Evolutionary conservation across 2,113 vertebrate species (phyloP).

Genomic region (Phylloscopus trochiloides): DNA sequence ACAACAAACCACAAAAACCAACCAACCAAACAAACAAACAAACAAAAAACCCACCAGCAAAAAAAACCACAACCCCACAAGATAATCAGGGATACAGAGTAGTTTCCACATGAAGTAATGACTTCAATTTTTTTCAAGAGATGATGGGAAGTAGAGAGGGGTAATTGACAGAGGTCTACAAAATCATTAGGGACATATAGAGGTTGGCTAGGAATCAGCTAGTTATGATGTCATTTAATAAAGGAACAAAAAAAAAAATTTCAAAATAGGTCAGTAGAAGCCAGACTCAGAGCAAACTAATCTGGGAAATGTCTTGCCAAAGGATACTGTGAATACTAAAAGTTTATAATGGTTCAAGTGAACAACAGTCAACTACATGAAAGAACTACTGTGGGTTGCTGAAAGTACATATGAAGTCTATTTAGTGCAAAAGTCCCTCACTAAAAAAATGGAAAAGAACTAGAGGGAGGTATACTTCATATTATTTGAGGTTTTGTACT

Average conservation of each 20-base stretch:
- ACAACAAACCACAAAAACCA: too few relatives aligned
- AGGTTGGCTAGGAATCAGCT: not conserved
- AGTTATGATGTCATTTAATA: not conserved
- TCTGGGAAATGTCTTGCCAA: not conserved
- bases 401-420: not conserved
- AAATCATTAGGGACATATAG: not conserved
- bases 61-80: not conserved
- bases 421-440: not conserved
- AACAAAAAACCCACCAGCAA: not conserved
- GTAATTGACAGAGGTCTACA: not conserved
- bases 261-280: not conserved
- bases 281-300: not conserved
- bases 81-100: not conserved
- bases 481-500: not conserved
- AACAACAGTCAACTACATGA: not conserved
- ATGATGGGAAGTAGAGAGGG: not conserved
- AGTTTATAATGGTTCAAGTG: not conserved
- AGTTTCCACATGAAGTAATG: not conserved
- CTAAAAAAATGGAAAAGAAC: not conserved
- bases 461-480: not conserved
- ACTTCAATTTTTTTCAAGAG: not conserved
- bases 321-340: not conserved
- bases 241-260: not conserved
- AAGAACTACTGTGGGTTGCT: not conserved
- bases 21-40: not conserved